A percentile compares a stretch with the other conserved stretches of the same genome.
These are phyloP conservation scores for Caligus rogercresseyi DNA, from an alignment of 1,140 invertebrate genomes.

Conservation along the genomic window DNA sequence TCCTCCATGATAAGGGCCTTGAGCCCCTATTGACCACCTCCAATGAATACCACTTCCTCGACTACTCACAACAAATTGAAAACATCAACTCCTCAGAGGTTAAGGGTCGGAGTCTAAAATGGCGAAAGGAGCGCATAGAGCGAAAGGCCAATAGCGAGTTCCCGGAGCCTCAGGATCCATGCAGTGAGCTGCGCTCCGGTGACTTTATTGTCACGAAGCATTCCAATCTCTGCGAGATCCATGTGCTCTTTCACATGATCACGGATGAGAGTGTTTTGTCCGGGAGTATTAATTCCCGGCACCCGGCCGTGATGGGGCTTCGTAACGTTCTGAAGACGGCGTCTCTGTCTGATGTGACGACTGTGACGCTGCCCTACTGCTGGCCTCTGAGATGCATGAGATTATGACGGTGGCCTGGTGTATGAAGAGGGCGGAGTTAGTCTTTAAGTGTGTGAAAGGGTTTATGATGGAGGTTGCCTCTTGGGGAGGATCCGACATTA, in stretches of 20 bases:
- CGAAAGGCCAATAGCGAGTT: neutral
- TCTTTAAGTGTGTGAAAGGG: constrained; percentile 96
- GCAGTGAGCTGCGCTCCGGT: constrained; percentile 36
- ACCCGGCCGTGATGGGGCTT: constrained; percentile 83
- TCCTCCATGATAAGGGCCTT: constrained; percentile 50
- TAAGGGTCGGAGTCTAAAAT: constrained; percentile 30
- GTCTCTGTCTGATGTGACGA: constrained; percentile 78
- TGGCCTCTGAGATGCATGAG: constrained; percentile 85
- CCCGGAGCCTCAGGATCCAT: constrained; percentile 3
- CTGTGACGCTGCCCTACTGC: constrained; percentile 77
- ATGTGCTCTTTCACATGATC: constrained; percentile 86
- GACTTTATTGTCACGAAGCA: constrained; percentile 88
- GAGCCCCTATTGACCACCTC: constrained; percentile 35
- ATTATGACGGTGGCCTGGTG: constrained; percentile 95
- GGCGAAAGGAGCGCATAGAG: constrained; percentile 35
- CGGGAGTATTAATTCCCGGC: constrained; percentile 80
- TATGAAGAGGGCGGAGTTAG: constrained; percentile 76
- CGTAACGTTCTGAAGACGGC: constrained; percentile 86
- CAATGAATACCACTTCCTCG: constrained; percentile 71
- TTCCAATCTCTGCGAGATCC: constrained; percentile 83
- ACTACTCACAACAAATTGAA: constrained; percentile 65
- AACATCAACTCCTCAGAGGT: constrained; percentile 35
- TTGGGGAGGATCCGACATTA: constrained; percentile 63
- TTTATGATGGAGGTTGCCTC: constrained; percentile 96
- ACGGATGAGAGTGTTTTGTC: constrained; percentile 40